Base-by-base conservation (phyloP, 1,140 invertebrate genomes). In the Luehdorfia chinensis region DNA sequence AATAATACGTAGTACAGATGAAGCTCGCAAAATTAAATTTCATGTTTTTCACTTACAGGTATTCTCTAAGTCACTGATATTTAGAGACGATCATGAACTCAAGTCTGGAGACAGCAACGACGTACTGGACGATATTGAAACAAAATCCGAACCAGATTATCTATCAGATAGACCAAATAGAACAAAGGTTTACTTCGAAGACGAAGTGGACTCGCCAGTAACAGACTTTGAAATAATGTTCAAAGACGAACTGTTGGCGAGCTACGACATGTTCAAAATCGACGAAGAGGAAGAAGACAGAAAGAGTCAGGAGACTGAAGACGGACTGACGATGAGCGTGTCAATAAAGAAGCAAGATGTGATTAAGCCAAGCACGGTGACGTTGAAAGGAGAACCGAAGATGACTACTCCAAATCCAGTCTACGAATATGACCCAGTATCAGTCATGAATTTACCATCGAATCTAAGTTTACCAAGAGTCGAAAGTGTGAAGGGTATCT, bases 171-270 rank as follows among this genome's bases (percentile, higher is more conserved):
- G 68, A 58, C 83, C 79, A 2, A 84, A 81, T 39, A 66, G 83
- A 47, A 81, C 80, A 4, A 86, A 84, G 59, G 83, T 86, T 1
- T 86, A 84, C 50, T 86, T 86, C 50, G 84, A 87, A 64, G 75
- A 83, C 41, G 77, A 84, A 65, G 70, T 84, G 0, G 71, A 84
- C 16, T 79, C 75, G 1, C 83, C 84, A 1, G 75, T 87, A 0
- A 84, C 87, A n/a, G 87, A 88, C 55, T 87, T 88, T 33, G 84
- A 88, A 68, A 88, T 88, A 2, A 88, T 88, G 87, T 88, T 88
- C 53, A 87, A 88, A 66, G 87, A 88, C 48, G 87, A 88, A 64
- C 71, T 88, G 1, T 44, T 74, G 11, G 50, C 62, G 1, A 69
- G 68, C 19, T 66, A 81, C 32, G 74, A 79, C 21, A 87, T 87